Evolutionary conservation across 1,140 invertebrate species (phyloP), one percentile per base, ranked within the genome.

Genomic region (Dolichoris vasculosae): DNA sequence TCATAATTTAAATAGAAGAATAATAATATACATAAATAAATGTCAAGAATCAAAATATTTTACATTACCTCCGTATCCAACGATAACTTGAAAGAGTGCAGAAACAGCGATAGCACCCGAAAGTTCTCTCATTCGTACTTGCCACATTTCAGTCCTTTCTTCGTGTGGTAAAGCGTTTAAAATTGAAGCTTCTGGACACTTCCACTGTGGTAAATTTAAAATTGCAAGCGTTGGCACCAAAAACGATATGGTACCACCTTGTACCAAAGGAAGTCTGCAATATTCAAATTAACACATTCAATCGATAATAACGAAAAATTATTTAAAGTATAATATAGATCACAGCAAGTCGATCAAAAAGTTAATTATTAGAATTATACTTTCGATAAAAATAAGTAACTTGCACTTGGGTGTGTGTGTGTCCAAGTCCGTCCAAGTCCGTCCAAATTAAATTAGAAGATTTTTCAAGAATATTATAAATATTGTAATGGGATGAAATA

Each of bases 91-190:
- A 63, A 97, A 95, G 38, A 97, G 78, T 0, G 97, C 96, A 0
- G 97, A 96, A 0, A 97, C 95, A n/a, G 97, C 96, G 59, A 98
- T 97, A 4, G 97, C 97, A 0, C 97, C 97, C 0, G 97, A 97
- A 30, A 98, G 92, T 91, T 97, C 96, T 86, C 96, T 94, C 96
- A 97, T 97, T 80, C 97, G 93, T 20, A 94, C 93, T 90, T 95
- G 96, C 97, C 97, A 98, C 13, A 97, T 90, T 85, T 95, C 94
- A 0, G 95, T 94, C 17, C 95, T 92, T 55, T 96, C 94, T 1
- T 94, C 94, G 0, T 89, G 85, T 0, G 93, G 92, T 94, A 96
- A 95, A n/a, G 93, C 92, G 8, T 93, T 90, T 15, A 96, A 86
- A 23, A 92, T 89, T 2, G 93, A 93, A 0, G 90, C 84, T 0